phyloP scores from a whole-genome alignment of 2,113 vertebrate genomes.

The Damaliscus lunatus region DNA sequence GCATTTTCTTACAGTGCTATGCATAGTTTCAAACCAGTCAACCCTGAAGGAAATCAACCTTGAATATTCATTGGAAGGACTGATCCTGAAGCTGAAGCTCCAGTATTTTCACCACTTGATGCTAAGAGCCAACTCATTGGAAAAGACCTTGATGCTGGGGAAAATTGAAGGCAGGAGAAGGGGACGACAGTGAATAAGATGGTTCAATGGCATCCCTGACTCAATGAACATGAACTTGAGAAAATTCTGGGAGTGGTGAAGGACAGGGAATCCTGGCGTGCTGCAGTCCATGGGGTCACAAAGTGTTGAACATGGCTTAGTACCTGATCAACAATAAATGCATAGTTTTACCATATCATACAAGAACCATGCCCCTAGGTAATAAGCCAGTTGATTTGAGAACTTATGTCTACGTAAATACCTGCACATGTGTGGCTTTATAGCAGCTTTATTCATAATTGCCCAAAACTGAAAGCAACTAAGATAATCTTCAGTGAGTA shows the following conservation, averaged over 20 bases:
- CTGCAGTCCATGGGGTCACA: not conserved
- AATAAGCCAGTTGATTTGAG: not conserved
- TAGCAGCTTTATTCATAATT: not conserved
- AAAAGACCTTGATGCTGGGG: not conserved
- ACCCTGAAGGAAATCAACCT: not conserved
- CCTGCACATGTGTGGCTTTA: not conserved
- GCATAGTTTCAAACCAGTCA: not conserved
- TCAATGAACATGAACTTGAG: not conserved
- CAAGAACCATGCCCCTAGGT: not conserved
- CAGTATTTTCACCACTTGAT: not conserved
- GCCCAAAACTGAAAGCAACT: not conserved
- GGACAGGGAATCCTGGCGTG: not conserved
- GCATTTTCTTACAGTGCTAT: not conserved
- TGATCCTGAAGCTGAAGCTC: not conserved
- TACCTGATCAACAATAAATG: not conserved
- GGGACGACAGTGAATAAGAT: not conserved
- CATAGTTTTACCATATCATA: not conserved
- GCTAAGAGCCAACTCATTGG: not conserved
- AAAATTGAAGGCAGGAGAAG: not conserved
- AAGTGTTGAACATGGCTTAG: fast-evolving
- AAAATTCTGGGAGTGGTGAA: not conserved
- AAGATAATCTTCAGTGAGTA: not conserved
- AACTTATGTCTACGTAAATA: not conserved
- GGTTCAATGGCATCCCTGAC: not conserved
- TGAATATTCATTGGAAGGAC: not conserved